Percentiles rank a stretch among this genome's conserved stretches.
Conservation (phyloP, 2,113 vertebrate species). For the Xenopus borealis region DNA sequence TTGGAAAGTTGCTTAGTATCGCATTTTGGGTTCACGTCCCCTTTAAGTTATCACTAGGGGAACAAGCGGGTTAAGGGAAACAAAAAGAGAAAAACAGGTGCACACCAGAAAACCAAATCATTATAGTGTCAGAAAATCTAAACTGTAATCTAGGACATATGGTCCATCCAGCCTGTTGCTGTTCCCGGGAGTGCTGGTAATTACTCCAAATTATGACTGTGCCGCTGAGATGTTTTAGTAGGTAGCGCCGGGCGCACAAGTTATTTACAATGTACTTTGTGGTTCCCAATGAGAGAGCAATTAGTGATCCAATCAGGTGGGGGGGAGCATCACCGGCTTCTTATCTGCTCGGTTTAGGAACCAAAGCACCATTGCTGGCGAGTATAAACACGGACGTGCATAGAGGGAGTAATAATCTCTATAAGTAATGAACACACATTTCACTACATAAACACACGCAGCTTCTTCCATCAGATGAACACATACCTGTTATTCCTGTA, state of each 20-base stretch:
- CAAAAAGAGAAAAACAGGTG: too few species aligned
- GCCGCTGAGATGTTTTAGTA: slow-evolving; percentile 36
- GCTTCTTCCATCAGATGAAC: slow-evolving; percentile 1
- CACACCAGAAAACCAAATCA: too few species aligned
- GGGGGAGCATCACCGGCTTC: not conserved
- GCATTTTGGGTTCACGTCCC: too few species aligned
- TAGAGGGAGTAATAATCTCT: slow-evolving; percentile 19
- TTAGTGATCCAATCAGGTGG: slow-evolving; percentile 27
- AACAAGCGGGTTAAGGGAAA: too few species aligned
- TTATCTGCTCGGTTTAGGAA: slow-evolving; percentile 10
- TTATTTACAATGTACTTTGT: slow-evolving; percentile 25
- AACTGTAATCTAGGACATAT: not conserved
- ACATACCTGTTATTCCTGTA: not conserved
- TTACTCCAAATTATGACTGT: slow-evolving; percentile 37
- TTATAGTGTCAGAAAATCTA: too few species aligned
- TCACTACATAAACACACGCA: slow-evolving; percentile 21
- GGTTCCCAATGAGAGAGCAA: slow-evolving; percentile 30
- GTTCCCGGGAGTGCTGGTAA: slow-evolving; percentile 36
- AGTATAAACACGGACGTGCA: slow-evolving; percentile 21
- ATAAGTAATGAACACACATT: slow-evolving; percentile 8
- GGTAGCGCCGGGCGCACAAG: not conserved
- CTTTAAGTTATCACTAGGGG: too few species aligned
- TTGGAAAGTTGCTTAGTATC: too few species aligned
- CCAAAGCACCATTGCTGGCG: not conserved
- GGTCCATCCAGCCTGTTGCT: slow-evolving; percentile 28